Conservation (phyloP, 37 sponge, comb jelly and placozoan species). For the Oopsacas minuta region DNA sequence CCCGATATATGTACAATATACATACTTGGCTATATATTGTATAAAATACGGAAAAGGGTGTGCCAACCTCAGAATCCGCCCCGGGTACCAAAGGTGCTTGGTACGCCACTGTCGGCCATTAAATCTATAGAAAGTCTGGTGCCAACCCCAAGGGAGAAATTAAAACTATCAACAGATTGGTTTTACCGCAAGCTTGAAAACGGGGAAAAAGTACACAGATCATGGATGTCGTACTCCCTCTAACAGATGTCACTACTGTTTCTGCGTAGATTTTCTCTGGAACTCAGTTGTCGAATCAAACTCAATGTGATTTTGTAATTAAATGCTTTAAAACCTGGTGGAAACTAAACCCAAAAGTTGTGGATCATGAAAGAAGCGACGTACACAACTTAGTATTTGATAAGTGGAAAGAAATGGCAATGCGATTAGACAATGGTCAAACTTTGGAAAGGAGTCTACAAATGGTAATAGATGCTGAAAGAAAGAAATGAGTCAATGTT, state of each 20-base stretch:
- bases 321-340: neutral
- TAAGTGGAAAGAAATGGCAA: neutral
- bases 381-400: neutral
- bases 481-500: neutral
- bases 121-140: no score
- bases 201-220: neutral
- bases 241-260: neutral
- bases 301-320: neutral
- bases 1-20: no score
- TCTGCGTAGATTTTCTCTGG: neutral
- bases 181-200: neutral
- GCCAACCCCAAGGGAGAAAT: no score
- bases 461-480: neutral
- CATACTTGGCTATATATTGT: no score
- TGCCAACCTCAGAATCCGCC: no score
- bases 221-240: constrained; percentile 1
- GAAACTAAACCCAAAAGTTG: neutral
- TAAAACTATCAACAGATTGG: neutral
- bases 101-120: no score
- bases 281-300: neutral
- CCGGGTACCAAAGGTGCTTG: no score
- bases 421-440: neutral
- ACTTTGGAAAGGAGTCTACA: neutral
- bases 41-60: no score
- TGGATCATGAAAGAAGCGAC: neutral